Conservation (phyloP, 2,888 invertebrate species). For the Nomada goodeniana region DNA sequence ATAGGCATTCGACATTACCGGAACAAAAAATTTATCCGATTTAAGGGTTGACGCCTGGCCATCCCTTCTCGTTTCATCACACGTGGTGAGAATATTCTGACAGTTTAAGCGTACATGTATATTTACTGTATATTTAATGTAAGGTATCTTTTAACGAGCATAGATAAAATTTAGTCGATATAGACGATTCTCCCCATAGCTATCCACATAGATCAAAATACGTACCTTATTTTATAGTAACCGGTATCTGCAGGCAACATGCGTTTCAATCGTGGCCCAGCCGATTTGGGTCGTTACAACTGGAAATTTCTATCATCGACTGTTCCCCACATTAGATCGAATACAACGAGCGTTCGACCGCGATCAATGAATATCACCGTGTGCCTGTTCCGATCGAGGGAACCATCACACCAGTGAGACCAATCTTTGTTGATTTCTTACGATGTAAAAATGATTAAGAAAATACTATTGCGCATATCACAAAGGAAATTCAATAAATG, state of each 20-base stretch:
- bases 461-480: conserved; percentile 15
- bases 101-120: conserved; percentile 81
- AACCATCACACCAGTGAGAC: conserved; percentile 36
- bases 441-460: conserved; percentile 21
- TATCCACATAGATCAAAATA: conserved; percentile 62
- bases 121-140: conserved; percentile 81
- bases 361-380: conserved; percentile 27
- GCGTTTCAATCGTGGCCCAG: conserved; percentile 38
- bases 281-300: conserved; percentile 14
- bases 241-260: conserved; percentile 50
- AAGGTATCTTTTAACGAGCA: conserved; percentile 66
- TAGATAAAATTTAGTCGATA: conserved; percentile 70
- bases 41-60: conserved; percentile 37
- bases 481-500: conserved; percentile 12
- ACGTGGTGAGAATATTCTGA: conserved; percentile 76
- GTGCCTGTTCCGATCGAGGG: conserved; percentile 39
- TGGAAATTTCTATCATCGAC: conserved; percentile 13
- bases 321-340: conserved; percentile 23
- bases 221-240: conserved; percentile 66
- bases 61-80: conserved; percentile 17
- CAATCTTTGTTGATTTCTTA: conserved; percentile 33
- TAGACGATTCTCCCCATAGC: conserved; percentile 57
- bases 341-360: not conserved
- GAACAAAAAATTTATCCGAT: not conserved
- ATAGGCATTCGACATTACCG: not conserved